These are phyloP conservation scores for Amblyjoppa fuscipennis DNA, from an alignment of 2,888 invertebrate species.

Conservation along the genomic window DNA sequence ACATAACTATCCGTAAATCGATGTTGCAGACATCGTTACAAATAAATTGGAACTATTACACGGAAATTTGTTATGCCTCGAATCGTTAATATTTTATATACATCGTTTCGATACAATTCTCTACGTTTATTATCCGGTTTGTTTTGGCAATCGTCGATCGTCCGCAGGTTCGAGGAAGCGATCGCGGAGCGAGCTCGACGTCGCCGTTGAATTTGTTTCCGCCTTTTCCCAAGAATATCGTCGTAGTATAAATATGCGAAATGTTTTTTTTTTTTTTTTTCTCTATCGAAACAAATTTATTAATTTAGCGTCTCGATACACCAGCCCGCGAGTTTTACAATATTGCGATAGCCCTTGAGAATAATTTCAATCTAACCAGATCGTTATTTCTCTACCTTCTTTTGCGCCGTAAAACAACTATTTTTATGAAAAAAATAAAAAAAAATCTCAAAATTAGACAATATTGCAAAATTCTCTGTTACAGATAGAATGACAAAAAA, in stretches of 20 bases:
- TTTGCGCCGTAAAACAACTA: neutral
- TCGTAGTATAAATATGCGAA: neutral
- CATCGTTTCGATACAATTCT: neutral
- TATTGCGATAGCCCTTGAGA: neutral
- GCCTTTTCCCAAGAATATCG: neutral
- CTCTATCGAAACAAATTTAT: neutral
- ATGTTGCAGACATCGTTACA: conserved; percentile 45
- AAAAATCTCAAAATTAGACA: neutral
- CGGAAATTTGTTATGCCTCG: neutral
- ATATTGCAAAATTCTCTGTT: neutral
- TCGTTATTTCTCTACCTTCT: neutral
- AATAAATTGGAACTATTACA: conserved; percentile 13
- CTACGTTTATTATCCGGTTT: neutral
- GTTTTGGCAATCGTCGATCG: neutral
- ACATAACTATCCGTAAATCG: conserved; percentile 47
- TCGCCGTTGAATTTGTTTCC: neutral
- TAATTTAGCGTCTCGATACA: neutral
- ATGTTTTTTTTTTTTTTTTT: neutral
- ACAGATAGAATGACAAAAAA: conserved; percentile 8
- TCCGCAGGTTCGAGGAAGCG: neutral
- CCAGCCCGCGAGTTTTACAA: neutral
- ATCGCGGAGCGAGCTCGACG: neutral
- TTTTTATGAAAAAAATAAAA: neutral
- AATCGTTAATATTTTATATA: conserved; percentile 1
- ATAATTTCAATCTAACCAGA: neutral